These are phyloP conservation scores for Drosophila prosaltans DNA, from an alignment of 1,140 invertebrate genomes.

Conservation along the genomic window DNA sequence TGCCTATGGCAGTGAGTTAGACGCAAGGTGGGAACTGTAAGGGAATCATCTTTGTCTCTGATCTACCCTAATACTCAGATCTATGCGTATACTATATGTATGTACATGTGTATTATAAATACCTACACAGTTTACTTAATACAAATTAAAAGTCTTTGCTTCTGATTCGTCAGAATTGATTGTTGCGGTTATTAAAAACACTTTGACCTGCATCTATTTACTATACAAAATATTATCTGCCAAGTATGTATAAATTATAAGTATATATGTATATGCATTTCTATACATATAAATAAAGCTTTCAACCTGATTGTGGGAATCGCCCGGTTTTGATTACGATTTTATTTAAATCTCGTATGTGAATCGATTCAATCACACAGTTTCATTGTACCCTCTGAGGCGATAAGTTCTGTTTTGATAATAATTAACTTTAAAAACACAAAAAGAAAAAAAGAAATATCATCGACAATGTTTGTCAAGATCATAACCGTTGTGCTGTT, in stretches of 20 bases:
- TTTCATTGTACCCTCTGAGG: slow-evolving; percentile 21
- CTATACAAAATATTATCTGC: slow-evolving; percentile 6
- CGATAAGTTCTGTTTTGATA: slow-evolving; percentile 9
- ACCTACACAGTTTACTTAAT: too few species aligned
- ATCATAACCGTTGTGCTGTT: slow-evolving; percentile 28
- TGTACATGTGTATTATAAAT: too few species aligned
- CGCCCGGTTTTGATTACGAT: slow-evolving; percentile 38
- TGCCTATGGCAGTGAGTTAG: background rate
- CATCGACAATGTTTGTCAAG: slow-evolving; percentile 29
- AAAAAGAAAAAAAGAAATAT: too few species aligned
- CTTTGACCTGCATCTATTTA: background rate
- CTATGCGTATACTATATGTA: too few species aligned
- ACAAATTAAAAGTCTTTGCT: background rate
- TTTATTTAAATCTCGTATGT: slow-evolving; percentile 46
- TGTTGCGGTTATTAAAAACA: slow-evolving; percentile 9
- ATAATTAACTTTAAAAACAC: background rate
- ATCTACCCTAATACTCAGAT: slow-evolving; percentile 3
- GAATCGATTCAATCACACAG: slow-evolving; percentile 22
- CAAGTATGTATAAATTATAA: slow-evolving; percentile 5
- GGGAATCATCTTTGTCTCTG: background rate
- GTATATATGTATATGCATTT: slow-evolving; percentile 4
- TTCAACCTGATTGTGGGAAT: slow-evolving; percentile 55
- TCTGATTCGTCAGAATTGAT: slow-evolving; percentile 5
- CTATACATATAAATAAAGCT: slow-evolving; percentile 14
- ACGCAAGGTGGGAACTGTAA: background rate